phyloP scores from a whole-genome alignment of 2,113 vertebrate species.

The Macquaria ambigua region DNA sequence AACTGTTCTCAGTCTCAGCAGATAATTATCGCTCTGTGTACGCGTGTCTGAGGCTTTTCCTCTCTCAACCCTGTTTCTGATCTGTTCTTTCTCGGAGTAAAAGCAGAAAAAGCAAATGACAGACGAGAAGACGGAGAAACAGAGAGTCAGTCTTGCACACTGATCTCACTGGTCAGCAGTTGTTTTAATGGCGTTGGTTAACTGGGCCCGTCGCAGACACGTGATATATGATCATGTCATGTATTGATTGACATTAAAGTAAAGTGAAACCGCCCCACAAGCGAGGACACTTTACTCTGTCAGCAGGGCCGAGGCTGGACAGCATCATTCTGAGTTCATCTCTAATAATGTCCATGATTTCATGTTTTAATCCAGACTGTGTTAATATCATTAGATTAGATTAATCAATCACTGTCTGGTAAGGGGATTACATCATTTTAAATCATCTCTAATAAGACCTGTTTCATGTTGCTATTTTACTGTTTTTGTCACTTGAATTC shows the following conservation, averaged over 20 bases:
- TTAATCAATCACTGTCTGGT: not conserved
- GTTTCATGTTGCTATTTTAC: not conserved
- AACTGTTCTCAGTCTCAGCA: too few species aligned
- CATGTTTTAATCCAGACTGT: not conserved
- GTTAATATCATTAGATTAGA: not conserved
- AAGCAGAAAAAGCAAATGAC: not conserved
- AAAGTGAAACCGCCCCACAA: not conserved
- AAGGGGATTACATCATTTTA: constrained; percentile 18
- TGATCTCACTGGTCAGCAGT: constrained; percentile 6
- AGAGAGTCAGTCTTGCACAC: not conserved
- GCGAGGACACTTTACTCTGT: rapidly evolving
- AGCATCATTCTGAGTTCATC: not conserved
- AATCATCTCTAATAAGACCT: not conserved
- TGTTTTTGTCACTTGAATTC: not conserved
- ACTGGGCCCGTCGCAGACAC: not conserved
- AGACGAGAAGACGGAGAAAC: not conserved
- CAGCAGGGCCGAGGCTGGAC: not conserved
- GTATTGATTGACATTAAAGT: constrained; percentile 35
- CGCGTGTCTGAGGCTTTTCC: not conserved
- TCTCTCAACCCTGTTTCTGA: not conserved
- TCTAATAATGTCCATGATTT: not conserved
- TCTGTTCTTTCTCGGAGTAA: not conserved
- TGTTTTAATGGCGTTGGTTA: constrained; percentile 18
- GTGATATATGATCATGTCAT: constrained; percentile 14
- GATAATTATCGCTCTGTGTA: too few species aligned